Base-by-base conservation (phyloP, 2,888 invertebrate genomes). In the Rhamnusium bicolor region DNA sequence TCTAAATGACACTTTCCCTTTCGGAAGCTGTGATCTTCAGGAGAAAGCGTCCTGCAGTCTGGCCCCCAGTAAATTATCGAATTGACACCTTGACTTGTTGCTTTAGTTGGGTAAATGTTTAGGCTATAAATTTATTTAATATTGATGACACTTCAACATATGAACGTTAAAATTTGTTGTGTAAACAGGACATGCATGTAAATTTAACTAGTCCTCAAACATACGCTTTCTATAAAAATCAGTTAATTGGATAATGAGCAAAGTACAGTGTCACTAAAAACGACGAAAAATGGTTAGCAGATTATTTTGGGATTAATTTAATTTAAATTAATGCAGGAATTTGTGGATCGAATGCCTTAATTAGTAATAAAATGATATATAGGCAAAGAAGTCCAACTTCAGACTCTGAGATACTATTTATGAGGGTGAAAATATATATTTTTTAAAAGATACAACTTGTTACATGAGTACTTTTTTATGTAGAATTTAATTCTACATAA, bases 1-100 rank as follows among this genome's bases (percentile, higher is more conserved):
- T 18, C 19, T 51, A 8, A 2, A 68, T 67, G 63, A 70, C 68
- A 72, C 75, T 75, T 75, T 75, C 75, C 56, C 72, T 75, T 72
- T 75, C 75, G 62, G 72, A 69, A 63, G 69, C 72, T 75, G 69
- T 46, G 72, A 70, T 72, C 61, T 71, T 47, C 51, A 60, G 40
- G 75, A 70, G 75, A 75, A 75, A 75, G 75, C 75, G 65, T 2
- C 63, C 62, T 49, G 47, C 69, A 40, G 61, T 67, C 56, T 67
- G 46, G 24, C 67, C 54, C 8, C 46, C 10, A 12, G 72, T 65
- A 62, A 54, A 65, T 71, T 49, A 63, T 66, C 60, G 29, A 27
- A 71, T 71, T 71, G 71, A 71, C 71, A 71, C 71, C 60, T 49
- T 53, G 29, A 60, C 18, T 66, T 56, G 47, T 60, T 63, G 12